These are phyloP conservation scores for Esox masquinongy DNA, from an alignment of 2,797 vertebrate genomes.

Conservation along the genomic window DNA sequence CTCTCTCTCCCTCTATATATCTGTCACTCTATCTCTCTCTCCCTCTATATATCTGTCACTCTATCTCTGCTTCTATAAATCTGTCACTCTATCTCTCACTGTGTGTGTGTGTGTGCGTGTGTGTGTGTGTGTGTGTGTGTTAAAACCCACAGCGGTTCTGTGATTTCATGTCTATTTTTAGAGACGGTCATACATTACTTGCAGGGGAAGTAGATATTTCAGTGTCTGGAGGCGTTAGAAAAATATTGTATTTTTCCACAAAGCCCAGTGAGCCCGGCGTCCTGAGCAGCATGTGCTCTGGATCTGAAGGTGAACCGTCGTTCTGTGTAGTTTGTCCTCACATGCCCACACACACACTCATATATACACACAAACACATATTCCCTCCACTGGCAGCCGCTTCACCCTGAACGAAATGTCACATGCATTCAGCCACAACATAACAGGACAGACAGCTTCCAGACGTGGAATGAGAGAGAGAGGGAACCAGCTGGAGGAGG, in stretches of 20 bases:
- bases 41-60: not conserved
- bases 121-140: slow-evolving; percentile 7
- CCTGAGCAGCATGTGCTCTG: slow-evolving; percentile 23
- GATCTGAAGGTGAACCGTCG: slow-evolving; percentile 30
- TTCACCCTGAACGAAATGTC: slow-evolving; percentile 40
- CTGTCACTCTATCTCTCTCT: slow-evolving; percentile 12
- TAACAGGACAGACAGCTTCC: not conserved
- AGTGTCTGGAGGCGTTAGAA: slow-evolving; percentile 45
- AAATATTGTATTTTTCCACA: slow-evolving; percentile 27
- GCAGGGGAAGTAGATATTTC: slow-evolving; percentile 39
- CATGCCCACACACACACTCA: not conserved
- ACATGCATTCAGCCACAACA: not conserved
- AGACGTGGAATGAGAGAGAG: not conserved
- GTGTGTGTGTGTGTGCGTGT: not conserved
- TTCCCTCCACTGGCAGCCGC: slow-evolving; percentile 30
- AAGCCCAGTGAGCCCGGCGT: slow-evolving; percentile 18
- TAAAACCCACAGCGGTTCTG: slow-evolving; percentile 26
- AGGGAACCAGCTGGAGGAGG: not conserved
- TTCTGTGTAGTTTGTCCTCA: slow-evolving; percentile 29
- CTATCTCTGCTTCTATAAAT: not conserved
- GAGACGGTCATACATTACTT: slow-evolving; percentile 48
- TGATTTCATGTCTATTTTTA: slow-evolving; percentile 46
- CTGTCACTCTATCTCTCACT: not conserved
- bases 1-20: slow-evolving; percentile 16
- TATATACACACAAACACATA: slow-evolving; percentile 20